Conservation (phyloP, 2,113 vertebrate genomes). For the Elaphurus davidianus region DNA sequence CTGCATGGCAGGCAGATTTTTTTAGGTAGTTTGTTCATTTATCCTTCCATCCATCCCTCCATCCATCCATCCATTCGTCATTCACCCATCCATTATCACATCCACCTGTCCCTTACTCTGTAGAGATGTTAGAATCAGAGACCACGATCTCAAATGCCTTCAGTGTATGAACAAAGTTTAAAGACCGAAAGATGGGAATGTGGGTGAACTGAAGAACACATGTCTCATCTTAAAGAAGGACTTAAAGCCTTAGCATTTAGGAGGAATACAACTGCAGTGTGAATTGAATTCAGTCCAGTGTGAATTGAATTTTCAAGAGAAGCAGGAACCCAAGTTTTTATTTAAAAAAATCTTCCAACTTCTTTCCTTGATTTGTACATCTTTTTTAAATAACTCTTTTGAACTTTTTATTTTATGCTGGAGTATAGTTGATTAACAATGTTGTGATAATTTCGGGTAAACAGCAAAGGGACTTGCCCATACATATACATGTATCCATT, state of each 20-base stretch:
- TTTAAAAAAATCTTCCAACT: neutral
- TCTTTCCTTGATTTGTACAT: neutral
- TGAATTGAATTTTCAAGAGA: neutral
- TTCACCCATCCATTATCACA: neutral
- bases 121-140: neutral
- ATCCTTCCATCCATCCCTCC: neutral
- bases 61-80: neutral
- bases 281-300: neutral
- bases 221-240: neutral
- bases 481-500: neutral
- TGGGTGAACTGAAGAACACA: neutral
- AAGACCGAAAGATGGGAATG: neutral
- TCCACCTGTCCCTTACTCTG: neutral
- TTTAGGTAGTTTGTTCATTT: neutral
- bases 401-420: neutral
- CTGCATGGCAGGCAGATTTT: neutral
- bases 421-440: neutral
- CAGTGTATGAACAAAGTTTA: neutral
- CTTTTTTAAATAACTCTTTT: neutral
- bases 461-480: neutral
- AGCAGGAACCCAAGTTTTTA: neutral
- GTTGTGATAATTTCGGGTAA: neutral
- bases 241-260: neutral
- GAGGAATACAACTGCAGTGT: neutral
- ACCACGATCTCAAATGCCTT: neutral